Conservation (phyloP, 1,140 invertebrate genomes). For the Orussus abietinus region DNA sequence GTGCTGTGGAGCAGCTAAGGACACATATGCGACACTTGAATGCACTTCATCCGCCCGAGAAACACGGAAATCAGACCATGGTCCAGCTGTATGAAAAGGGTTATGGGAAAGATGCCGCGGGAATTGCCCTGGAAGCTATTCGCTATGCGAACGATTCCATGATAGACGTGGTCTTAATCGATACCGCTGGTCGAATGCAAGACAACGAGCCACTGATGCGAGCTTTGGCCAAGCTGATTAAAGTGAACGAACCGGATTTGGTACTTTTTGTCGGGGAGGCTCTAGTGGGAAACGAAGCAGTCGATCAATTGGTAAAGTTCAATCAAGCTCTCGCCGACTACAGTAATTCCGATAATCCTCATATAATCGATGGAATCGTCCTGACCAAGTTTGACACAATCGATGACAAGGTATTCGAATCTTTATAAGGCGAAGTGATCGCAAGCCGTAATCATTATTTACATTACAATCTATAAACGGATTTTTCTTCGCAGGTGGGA, state of each 20-base stretch:
- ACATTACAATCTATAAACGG: no score
- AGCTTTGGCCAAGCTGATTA: conserved; percentile 87
- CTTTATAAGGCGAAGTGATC: conserved; percentile 1
- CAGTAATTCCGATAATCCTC: conserved; percentile 76
- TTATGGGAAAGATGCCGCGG: conserved; percentile 97
- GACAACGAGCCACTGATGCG: conserved; percentile 99
- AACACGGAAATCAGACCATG: conserved; percentile 69
- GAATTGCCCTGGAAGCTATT: conserved; percentile 96
- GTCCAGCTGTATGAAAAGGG: conserved; percentile 97
- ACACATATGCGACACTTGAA: conserved; percentile 94
- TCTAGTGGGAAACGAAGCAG: conserved; percentile 98
- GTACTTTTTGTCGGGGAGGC: conserved; percentile 99
- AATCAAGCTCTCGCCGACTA: conserved; percentile 94
- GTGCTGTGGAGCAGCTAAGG: conserved; percentile 96
- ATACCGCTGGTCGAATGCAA: conserved; percentile 99
- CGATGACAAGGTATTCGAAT: conserved; percentile 83
- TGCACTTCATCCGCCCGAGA: conserved; percentile 82
- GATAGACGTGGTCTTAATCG: conserved; percentile 91
- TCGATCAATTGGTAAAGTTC: conserved; percentile 98
- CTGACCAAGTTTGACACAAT: conserved; percentile 99
- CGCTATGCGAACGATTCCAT: conserved; percentile 75
- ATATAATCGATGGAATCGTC: conserved; percentile 96
- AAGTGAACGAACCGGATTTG: conserved; percentile 91
- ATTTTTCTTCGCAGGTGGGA: conserved; percentile 70
- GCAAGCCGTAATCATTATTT: conserved; percentile 7